Evolutionary conservation across 2,113 vertebrate genomes (phyloP), one percentile per base, ranked within the genome.

Genomic region (Oncorhynchus keta): DNA sequence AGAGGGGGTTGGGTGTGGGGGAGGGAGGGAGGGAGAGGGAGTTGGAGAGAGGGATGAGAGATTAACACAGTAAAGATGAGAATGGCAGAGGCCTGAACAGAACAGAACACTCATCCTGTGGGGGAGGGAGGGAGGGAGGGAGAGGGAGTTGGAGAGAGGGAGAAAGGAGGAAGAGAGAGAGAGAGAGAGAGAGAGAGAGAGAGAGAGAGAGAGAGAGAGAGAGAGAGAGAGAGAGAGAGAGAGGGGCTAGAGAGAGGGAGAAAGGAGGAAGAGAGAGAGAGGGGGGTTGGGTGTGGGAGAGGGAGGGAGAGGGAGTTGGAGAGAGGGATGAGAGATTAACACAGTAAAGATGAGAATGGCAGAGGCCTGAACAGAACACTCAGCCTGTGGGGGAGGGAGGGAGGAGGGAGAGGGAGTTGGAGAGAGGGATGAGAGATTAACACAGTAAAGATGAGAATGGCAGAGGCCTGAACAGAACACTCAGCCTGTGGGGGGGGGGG

Each of bases 31-130:
- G 65, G 28, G 45, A 49, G 30, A 28, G 28, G 28, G 28, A 28
- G 32, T 5, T 32, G 59, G 48, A 16, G 5, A 32, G 22, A 28
- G 28, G 26, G 28, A 1, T 68, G 74, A 76, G 59, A 51, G 70
- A 79, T 82, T 66, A 75, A 76, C 55, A 24, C 74, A 72, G 74
- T 74, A 74, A 78, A 68, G 61, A 78, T 59, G 66, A 82, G 74
- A 76, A 72, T 76, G 1, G 1, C 24, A 73, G n/a, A n/a, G 16
- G 62, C 39, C 26, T 55, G n/a, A n/a, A n/a, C n/a, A n/a, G 78
- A 81, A 76, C 51, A 74, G 24, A 74, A n/a, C n/a, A n/a, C n/a
- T n/a, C n/a, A n/a, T n/a, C n/a, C n/a, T n/a, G n/a, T n/a, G n/a
- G n/a, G n/a, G n/a, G n/a, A n/a, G n/a, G n/a, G n/a, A n/a, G n/a